Conservation (phyloP, 2,888 invertebrate genomes). For the Euplexia lucipara region DNA sequence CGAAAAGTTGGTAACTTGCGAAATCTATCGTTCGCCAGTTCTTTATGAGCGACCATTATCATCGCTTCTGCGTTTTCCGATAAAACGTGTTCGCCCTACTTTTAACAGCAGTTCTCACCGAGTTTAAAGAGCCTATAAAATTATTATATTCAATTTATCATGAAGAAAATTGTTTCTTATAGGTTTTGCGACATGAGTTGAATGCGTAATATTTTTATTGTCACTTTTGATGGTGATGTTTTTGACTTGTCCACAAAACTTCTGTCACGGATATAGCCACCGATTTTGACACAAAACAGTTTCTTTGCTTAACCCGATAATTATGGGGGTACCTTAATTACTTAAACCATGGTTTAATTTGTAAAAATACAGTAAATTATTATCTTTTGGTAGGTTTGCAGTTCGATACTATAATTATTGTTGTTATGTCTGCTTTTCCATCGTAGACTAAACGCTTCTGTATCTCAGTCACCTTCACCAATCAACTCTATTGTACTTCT, state of each 20-base stretch:
- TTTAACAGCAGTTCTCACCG: constrained; percentile 83
- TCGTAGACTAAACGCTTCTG: background rate
- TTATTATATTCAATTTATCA: constrained; percentile 84
- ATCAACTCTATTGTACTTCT: background rate
- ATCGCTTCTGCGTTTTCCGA: constrained; percentile 86
- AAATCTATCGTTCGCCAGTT: constrained; percentile 88
- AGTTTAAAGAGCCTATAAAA: constrained; percentile 85
- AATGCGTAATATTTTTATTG: constrained; percentile 29
- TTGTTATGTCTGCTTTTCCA: background rate
- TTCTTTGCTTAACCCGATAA: too few relatives aligned
- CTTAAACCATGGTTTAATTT: too few relatives aligned
- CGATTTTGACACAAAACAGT: too few relatives aligned
- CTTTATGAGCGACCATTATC: constrained; percentile 90
- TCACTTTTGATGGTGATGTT: constrained; percentile 7
- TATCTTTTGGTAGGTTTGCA: too few relatives aligned
- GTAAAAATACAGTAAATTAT: background rate
- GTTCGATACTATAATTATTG: background rate
- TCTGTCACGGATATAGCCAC: background rate
- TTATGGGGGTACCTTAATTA: too few relatives aligned
- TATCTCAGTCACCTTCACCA: background rate
- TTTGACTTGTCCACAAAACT: background rate
- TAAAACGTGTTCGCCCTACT: constrained; percentile 88
- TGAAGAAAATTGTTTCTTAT: constrained; percentile 66
- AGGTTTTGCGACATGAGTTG: constrained; percentile 49
- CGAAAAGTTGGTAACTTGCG: constrained; percentile 89